These are phyloP conservation scores for Tetanocera ferruginea DNA, from an alignment of 2,888 invertebrate species.

Conservation along the genomic window DNA sequence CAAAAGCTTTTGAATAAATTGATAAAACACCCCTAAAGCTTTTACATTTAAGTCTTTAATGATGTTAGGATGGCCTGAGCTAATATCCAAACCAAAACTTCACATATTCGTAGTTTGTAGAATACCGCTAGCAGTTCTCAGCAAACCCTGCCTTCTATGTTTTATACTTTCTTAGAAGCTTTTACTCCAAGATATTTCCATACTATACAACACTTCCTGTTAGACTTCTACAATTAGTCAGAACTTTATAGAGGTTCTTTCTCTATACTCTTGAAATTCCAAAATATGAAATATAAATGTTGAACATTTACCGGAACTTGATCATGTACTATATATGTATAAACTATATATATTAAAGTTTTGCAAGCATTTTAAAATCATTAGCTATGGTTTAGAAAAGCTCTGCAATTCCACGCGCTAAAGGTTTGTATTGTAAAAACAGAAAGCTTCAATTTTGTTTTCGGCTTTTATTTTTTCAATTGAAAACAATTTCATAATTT, in stretches of 20 bases:
- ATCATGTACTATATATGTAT: slow-evolving; percentile 27
- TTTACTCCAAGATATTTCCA: too few species aligned
- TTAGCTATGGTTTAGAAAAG: slow-evolving; percentile 21
- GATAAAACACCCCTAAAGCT: too few species aligned
- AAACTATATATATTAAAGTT: slow-evolving; percentile 8
- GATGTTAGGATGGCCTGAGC: too few species aligned
- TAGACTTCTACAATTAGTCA: too few species aligned
- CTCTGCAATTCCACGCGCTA: slow-evolving; percentile 14
- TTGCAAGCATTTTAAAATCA: slow-evolving; percentile 42
- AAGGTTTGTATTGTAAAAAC: slow-evolving; percentile 40
- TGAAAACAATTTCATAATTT: not conserved
- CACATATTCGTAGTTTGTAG: too few species aligned
- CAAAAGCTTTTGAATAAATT: not conserved
- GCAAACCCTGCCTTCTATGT: not conserved
- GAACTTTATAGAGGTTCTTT: not conserved
- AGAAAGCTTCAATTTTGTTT: not conserved
- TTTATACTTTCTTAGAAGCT: too few species aligned
- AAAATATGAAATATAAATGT: slow-evolving; percentile 58
- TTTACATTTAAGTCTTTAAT: too few species aligned
- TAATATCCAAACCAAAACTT: too few species aligned
- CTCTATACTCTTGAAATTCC: not conserved
- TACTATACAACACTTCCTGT: too few species aligned
- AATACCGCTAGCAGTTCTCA: not conserved
- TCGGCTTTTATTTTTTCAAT: not conserved
- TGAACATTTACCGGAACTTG: slow-evolving; percentile 66